phyloP scores from a whole-genome alignment of 2,113 vertebrate species.

The Perccottus glenii region DNA sequence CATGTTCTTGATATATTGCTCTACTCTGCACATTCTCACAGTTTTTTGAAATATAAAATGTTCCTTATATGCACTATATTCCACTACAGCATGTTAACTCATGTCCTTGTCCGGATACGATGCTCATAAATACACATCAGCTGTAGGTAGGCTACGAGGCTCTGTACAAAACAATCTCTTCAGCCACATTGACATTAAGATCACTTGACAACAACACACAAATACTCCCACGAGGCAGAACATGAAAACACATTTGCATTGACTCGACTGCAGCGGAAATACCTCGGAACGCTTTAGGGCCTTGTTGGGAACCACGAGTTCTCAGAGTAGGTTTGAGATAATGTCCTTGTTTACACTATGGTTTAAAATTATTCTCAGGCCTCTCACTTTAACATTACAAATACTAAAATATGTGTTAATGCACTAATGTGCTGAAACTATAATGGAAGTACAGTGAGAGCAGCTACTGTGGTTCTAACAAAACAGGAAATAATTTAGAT shows the following conservation, averaged over 20 bases:
- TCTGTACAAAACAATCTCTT: conserved; percentile 49
- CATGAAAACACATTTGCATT: conserved; percentile 66
- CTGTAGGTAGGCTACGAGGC: conserved; percentile 13
- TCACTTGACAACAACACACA: conserved; percentile 63
- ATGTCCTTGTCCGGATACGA: conserved; percentile 49
- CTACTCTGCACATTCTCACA: neutral
- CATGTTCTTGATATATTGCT: neutral
- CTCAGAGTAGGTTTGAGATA: conserved; percentile 47
- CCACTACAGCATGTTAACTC: conserved; percentile 22
- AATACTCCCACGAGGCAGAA: conserved; percentile 58
- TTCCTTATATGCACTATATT: conserved; percentile 29
- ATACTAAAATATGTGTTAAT: conserved; percentile 9
- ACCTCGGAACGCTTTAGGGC: conserved; percentile 53
- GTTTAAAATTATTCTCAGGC: conserved; percentile 48
- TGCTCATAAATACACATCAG: conserved; percentile 52
- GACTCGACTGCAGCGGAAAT: conserved; percentile 48
- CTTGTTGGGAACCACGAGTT: conserved; percentile 43
- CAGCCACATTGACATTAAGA: conserved; percentile 59
- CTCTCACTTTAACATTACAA: conserved; percentile 3
- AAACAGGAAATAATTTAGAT: no score
- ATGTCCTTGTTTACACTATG: conserved; percentile 48
- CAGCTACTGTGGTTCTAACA: no score
- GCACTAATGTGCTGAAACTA: neutral
- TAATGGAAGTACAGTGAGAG: no score
- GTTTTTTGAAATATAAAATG: conserved; percentile 12